Base-by-base conservation (phyloP, 2,113 vertebrate species). In the Indicator indicator region DNA sequence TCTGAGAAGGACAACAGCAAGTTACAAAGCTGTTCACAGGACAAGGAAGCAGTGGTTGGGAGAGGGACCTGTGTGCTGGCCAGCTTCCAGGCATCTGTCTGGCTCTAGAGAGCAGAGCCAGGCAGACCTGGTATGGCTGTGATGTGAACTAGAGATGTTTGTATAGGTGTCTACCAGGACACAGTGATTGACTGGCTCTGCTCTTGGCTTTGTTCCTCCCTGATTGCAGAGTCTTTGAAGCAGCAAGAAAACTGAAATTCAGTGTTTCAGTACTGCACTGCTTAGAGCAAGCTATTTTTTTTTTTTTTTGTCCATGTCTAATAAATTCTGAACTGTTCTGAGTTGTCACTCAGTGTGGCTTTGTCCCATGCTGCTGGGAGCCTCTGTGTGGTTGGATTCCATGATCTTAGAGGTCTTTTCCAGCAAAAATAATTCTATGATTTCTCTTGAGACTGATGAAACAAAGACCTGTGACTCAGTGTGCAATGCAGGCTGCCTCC, bases 261-360 rank as follows among this genome's bases (percentile, higher is more conserved):
- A 78, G 60, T 88, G 76, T 88, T 93, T 72, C 52, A 44, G 48
- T 77, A 48, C 70, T 40, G 76, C 60, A 80, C 65, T 88, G 42
- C 83, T 90, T 78, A 77, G 65, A 92, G 70, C 60, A 75, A 90
- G 65, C 76, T 93, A 38, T 90, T 95, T 93, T 63, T 59, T 74
- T 94, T 95, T 59, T 74, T 94, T 95, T 26, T 88, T 75, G 86
- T 64, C 13, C 33, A 2, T 68, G 36, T 83, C 77, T 90, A 62
- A 88, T 90, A 81, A 95, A 84, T 84, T 62, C 76, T 71, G 68
- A 90, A 60, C 50, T 86, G 58, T 93, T 96, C 64, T 28, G 70
- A 64, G 65, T 63, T 83, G 65, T 64, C 67, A 50, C 73, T 90
- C 62, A 44, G 0, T 78, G 62, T 69, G 44, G 42, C 88, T 93